Conservation (phyloP, 2,797 vertebrate genomes). For the Ataeniobius toweri region DNA sequence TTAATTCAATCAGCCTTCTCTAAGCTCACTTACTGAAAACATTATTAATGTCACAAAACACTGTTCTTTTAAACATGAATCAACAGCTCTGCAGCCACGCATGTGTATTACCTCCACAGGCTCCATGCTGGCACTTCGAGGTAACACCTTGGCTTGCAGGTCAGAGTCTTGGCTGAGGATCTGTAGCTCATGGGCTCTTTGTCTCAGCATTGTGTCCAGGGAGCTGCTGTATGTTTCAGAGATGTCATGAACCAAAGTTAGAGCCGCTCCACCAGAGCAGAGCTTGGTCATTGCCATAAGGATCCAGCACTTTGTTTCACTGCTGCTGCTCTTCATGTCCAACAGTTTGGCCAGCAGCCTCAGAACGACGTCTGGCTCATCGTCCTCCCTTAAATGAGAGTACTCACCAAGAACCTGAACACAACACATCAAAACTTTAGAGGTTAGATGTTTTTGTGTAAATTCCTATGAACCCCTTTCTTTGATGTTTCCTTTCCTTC, state of each 20-base stretch:
- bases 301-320: slow-evolving; percentile 91
- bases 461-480: no score
- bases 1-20: background rate
- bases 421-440: background rate
- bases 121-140: slow-evolving; percentile 72
- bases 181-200: slow-evolving; percentile 89
- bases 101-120: slow-evolving; percentile 82
- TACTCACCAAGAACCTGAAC: slow-evolving; percentile 94
- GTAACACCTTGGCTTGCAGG: slow-evolving; percentile 82
- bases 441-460: no score
- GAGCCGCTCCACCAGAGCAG: slow-evolving; percentile 64
- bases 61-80: background rate
- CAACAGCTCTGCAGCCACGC: background rate
- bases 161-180: slow-evolving; percentile 81
- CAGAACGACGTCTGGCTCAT: slow-evolving; percentile 79
- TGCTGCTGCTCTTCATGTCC: slow-evolving; percentile 79
- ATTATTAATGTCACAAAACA: background rate
- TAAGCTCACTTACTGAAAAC: background rate
- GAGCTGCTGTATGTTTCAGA: slow-evolving; percentile 82
- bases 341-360: slow-evolving; percentile 82
- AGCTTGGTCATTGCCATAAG: slow-evolving; percentile 90
- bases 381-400: slow-evolving; percentile 80
- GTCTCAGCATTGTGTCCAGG: slow-evolving; percentile 89
- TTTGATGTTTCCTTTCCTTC: background rate
- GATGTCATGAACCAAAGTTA: slow-evolving; percentile 74